Conservation (phyloP, 2,888 invertebrate genomes). For the Saturnia japonica region DNA sequence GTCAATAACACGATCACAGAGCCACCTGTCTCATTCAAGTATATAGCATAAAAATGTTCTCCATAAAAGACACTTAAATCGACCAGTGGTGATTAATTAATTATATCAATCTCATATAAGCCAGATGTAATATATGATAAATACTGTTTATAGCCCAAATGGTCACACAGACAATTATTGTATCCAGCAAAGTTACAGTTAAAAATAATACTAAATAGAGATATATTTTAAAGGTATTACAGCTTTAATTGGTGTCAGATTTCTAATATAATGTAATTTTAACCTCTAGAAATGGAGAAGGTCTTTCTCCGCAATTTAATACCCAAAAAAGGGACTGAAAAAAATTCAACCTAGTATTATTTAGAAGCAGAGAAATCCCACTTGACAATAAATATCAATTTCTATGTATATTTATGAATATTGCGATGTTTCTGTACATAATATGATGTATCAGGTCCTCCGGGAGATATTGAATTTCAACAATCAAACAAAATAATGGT, state of each 20-base stretch:
- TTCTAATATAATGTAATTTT: not conserved
- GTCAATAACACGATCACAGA: too few species aligned
- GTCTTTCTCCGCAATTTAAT: not conserved
- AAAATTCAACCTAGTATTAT: not conserved
- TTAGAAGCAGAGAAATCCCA: not conserved
- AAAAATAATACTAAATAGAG: not conserved
- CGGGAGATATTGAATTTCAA: conserved; percentile 1
- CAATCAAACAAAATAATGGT: not conserved
- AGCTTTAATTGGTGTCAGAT: not conserved
- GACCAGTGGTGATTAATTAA: too few species aligned
- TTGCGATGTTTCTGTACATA: conserved; percentile 1
- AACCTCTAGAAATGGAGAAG: not conserved
- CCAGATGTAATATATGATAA: too few species aligned
- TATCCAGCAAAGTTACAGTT: not conserved
- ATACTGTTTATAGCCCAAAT: too few species aligned
- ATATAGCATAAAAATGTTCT: too few species aligned
- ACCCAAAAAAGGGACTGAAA: not conserved
- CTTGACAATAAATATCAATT: conserved; percentile 14
- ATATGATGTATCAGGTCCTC: not conserved
- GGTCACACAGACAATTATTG: too few species aligned
- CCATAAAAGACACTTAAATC: too few species aligned
- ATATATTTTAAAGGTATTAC: conserved; percentile 1
- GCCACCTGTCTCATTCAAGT: too few species aligned
- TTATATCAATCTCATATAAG: too few species aligned
- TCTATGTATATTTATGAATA: conserved; percentile 2